Percentiles rank a stretch among this genome's conserved stretches.
Conservation (phyloP, 2,797 vertebrate species). For the Megaceryle alcyon region DNA sequence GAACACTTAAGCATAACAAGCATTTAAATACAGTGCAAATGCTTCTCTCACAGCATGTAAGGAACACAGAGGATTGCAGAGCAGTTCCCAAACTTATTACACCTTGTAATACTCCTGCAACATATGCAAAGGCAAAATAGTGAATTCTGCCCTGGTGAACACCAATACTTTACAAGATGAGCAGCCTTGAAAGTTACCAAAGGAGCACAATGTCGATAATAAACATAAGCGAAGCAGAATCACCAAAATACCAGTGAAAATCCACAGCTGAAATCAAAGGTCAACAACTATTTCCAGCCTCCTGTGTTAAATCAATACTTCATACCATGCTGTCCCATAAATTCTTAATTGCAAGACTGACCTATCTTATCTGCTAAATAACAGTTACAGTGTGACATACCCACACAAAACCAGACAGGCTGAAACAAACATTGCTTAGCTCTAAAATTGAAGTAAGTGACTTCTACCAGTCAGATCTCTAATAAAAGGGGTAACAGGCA, state of each 20-base stretch:
- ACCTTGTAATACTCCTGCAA: background rate
- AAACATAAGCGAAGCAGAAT: background rate
- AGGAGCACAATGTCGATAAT: background rate
- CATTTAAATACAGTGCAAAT: background rate
- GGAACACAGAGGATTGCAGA: background rate
- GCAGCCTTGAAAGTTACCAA: background rate
- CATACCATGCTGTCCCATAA: background rate
- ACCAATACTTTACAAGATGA: background rate
- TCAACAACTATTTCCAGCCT: background rate
- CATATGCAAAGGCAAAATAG: background rate
- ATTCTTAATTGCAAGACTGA: background rate
- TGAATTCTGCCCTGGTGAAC: background rate
- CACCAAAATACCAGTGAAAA: background rate
- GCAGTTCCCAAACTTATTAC: background rate
- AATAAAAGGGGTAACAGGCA: background rate
- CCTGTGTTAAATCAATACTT: background rate
- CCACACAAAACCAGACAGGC: background rate
- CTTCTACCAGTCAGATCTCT: background rate
- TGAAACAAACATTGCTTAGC: background rate
- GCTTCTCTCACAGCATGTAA: background rate
- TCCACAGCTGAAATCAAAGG: background rate
- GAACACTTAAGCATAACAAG: background rate
- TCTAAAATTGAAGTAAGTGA: background rate
- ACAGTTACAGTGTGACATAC: background rate
- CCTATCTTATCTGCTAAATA: background rate